Conservation (phyloP, 1,140 invertebrate species). For the Rhizoglyphus robini region DNA sequence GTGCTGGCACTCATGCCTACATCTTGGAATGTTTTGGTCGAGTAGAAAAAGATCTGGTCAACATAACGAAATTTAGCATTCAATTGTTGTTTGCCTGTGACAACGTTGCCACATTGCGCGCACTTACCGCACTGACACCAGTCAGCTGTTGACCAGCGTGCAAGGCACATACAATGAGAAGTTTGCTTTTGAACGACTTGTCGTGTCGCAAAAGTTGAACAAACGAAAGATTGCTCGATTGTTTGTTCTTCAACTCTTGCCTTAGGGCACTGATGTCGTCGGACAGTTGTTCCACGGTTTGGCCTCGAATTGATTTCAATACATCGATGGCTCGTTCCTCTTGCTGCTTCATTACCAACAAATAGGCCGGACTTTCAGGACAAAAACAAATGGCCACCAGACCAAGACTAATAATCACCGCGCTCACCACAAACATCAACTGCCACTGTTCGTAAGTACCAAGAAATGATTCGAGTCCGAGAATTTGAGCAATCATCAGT, state of each 20-base stretch:
- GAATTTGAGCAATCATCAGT: slow-evolving; percentile 60
- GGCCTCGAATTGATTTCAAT: slow-evolving; percentile 34
- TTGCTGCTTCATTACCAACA: slow-evolving; percentile 53
- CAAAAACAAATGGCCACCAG: slow-evolving; percentile 40
- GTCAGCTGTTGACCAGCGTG: slow-evolving; percentile 69
- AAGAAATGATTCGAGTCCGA: slow-evolving; percentile 49
- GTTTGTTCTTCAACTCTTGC: background rate
- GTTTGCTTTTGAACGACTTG: slow-evolving; percentile 47
- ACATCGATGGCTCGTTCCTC: slow-evolving; percentile 44
- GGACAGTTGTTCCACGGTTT: no score
- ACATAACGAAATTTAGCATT: no score
- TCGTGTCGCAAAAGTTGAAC: slow-evolving; percentile 17
- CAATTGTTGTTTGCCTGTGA: background rate
- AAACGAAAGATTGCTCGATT: slow-evolving; percentile 20
- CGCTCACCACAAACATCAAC: slow-evolving; percentile 50
- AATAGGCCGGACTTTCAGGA: slow-evolving; percentile 71
- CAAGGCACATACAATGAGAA: slow-evolving; percentile 54
- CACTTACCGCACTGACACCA: slow-evolving; percentile 63
- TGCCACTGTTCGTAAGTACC: slow-evolving; percentile 52
- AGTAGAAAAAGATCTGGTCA: slow-evolving; percentile 34
- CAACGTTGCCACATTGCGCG: no score
- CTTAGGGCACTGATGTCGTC: slow-evolving; percentile 28
- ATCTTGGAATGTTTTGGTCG: slow-evolving; percentile 31
- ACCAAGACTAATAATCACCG: slow-evolving; percentile 28
- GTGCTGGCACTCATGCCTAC: slow-evolving; percentile 27